These are phyloP conservation scores for Ophion obscuratus DNA, from an alignment of 2,888 invertebrate genomes.

Conservation along the genomic window DNA sequence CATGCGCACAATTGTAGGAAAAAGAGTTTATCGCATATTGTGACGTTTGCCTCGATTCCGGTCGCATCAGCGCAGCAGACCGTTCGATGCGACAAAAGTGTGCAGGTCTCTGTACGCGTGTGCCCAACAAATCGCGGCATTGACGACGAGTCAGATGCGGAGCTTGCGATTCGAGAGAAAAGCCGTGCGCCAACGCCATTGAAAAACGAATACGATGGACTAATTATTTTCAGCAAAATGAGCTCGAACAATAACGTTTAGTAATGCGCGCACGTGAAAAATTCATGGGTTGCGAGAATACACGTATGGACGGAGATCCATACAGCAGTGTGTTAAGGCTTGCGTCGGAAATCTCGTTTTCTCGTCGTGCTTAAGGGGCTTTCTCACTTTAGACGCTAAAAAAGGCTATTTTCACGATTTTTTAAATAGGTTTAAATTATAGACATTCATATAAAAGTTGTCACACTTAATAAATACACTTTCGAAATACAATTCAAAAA, in stretches of 20 bases:
- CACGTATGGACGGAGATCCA: neutral
- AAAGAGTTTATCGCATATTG: constrained; percentile 23
- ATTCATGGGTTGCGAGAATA: neutral
- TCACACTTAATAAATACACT: too few relatives aligned
- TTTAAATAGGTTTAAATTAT: too few relatives aligned
- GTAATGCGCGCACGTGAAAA: neutral
- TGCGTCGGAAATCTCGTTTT: constrained; percentile 36
- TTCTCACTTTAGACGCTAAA: too few relatives aligned
- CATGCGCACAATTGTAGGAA: constrained; percentile 12
- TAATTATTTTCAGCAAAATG: constrained; percentile 65
- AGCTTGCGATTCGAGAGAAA: constrained; percentile 52
- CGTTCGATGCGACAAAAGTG: constrained; percentile 1
- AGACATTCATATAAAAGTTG: too few relatives aligned
- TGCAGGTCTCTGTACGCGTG: neutral
- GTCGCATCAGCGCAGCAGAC: constrained; percentile 25
- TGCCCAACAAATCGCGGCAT: neutral
- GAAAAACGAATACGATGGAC: constrained; percentile 55
- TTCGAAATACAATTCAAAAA: too few relatives aligned
- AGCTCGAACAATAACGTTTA: neutral
- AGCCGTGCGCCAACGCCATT: constrained; percentile 53
- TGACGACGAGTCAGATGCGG: constrained; percentile 37
- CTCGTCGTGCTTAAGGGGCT: constrained; percentile 51
- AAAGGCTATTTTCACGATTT: too few relatives aligned
- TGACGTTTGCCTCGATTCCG: neutral
- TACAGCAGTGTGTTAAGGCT: neutral